Base-by-base conservation (phyloP, 2,888 invertebrate genomes). In the Lasioglossum marginatum region DNA sequence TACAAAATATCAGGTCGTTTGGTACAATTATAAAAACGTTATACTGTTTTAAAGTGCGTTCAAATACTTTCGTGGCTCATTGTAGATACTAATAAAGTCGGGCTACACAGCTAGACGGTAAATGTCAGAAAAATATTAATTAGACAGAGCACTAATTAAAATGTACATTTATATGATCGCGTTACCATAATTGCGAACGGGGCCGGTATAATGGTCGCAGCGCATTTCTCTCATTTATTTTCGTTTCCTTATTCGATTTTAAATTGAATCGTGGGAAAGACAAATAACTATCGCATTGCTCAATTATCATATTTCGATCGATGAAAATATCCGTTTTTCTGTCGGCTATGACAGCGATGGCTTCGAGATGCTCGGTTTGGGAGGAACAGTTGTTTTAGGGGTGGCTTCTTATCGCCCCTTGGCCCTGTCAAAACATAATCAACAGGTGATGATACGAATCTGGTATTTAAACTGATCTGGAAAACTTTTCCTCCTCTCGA, bases 381-480 rank as follows among this genome's bases (percentile, higher is more conserved):
- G 6, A 34, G 19, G 16, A 34, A 31, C 63, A 31, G 31, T 6
- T 31, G 8, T 66, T 66, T 66, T 14, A 34, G 16, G 27, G 19
- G 2, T 2, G 27, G 63, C 0, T 60, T 27, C 60, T 60, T 27
- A 14, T 31, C 31, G 31, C 27, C 3, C 34, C n/a, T 76, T 48
- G 19, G n/a, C 60, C n/a, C 27, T 34, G 23, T 70, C n/a, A 19
- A 60, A 57, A 77, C 45, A 34, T 60, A 77, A 77, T 48, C 48
- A n/a, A 71, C 70, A 45, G 60, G 23, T 79, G 73, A 79, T 27
- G 63, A 74, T 70, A 73, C 5, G 34, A 34, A 34, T 43, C 45
- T 27, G 31, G 3, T 27, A 43, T 68, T 82, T 57, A 57, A 71
- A 66, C 31, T 27, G 73, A 68, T 34, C 4, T 16, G 16, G 40